Base-by-base conservation (phyloP, 37 sponge, comb jelly and placozoan species). In the Oscarella lobularis region DNA sequence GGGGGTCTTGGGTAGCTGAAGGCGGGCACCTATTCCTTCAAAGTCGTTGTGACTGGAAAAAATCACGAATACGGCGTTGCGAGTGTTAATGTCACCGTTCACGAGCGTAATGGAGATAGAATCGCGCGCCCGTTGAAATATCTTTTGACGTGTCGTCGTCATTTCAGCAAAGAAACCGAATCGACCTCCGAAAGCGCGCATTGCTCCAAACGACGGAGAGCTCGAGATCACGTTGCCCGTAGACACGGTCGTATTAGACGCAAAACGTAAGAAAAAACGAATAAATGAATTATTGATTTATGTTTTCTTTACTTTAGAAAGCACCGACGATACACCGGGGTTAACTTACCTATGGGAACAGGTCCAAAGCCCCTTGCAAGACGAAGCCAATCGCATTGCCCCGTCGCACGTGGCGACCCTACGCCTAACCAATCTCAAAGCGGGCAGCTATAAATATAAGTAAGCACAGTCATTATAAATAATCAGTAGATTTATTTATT, bases 271-370 rank as follows among this genome's bases (percentile, higher is more conserved):
- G 60, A 48, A 48, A 27, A n/a, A n/a, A n/a, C n/a, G n/a, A n/a
- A n/a, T n/a, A n/a, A n/a, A n/a, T n/a, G n/a, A n/a, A n/a, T n/a
- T n/a, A n/a, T n/a, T n/a, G n/a, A n/a, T n/a, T n/a, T n/a, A n/a
- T n/a, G n/a, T 48, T 48, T 48, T 9, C 9, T 20, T 9, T 48
- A 27, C 9, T 48, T 27, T 20, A 20, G 33, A 40, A 2, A 81
- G 75, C 69, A 67, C 66, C 31, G 84, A 83, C 31, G 83, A 87
- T 40, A n/a, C 39, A 20, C 76, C 76, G 34, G 36, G 31, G 2
- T 72, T 87, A 20, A 41, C 14, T 0, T 87, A 54, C 41, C 73
- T 77, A 55, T 87, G 87, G 87, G 78, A 81, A 71, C 66, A 73
- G 66, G 75, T 82, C 38, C 30, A 37, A 0, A 76, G 86, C 2